These are phyloP conservation scores for Hydractinia echinata DNA, from an alignment of 30 jellyfish, hydroid and myxozoan genomes.

Conservation along the genomic window DNA sequence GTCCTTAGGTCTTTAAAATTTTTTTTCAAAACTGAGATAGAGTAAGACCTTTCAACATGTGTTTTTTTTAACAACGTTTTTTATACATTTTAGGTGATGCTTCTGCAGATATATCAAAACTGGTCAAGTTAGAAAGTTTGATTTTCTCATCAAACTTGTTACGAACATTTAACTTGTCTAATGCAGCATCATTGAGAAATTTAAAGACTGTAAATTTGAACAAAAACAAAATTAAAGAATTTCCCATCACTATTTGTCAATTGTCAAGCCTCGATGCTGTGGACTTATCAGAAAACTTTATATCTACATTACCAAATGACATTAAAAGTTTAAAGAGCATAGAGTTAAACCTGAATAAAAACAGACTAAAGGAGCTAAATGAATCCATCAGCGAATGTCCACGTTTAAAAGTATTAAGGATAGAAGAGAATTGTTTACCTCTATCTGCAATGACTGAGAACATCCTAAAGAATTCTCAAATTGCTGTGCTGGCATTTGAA, in stretches of 20 bases:
- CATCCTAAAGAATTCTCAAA: conserved; percentile 56
- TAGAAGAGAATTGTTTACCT: conserved; percentile 79
- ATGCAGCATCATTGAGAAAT: conserved; percentile 53
- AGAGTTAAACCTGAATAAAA: conserved; percentile 73
- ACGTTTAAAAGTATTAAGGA: conserved; percentile 77
- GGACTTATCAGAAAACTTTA: conserved; percentile 58
- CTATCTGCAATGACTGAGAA: conserved; percentile 64
- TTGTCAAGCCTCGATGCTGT: conserved; percentile 83
- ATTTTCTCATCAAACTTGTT: conserved; percentile 50
- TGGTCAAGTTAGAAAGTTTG: conserved; percentile 71
- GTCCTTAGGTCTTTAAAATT: too few species aligned
- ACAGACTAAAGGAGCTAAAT: conserved; percentile 52
- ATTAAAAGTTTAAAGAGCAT: conserved; percentile 55
- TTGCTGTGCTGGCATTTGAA: conserved; percentile 70
- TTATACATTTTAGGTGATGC: conserved; percentile 37
- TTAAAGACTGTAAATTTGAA: conserved; percentile 59
- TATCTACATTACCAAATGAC: conserved; percentile 56
- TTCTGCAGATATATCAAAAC: conserved; percentile 49
- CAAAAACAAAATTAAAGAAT: conserved; percentile 43
- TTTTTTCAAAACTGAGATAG: background rate
- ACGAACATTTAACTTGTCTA: conserved; percentile 27
- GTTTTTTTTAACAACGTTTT: background rate
- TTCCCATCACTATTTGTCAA: conserved; percentile 65
- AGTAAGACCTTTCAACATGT: background rate
- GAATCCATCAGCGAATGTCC: conserved; percentile 53